phyloP scores from a whole-genome alignment of 2,113 vertebrate species.

The Psephotus haematonotus region DNA sequence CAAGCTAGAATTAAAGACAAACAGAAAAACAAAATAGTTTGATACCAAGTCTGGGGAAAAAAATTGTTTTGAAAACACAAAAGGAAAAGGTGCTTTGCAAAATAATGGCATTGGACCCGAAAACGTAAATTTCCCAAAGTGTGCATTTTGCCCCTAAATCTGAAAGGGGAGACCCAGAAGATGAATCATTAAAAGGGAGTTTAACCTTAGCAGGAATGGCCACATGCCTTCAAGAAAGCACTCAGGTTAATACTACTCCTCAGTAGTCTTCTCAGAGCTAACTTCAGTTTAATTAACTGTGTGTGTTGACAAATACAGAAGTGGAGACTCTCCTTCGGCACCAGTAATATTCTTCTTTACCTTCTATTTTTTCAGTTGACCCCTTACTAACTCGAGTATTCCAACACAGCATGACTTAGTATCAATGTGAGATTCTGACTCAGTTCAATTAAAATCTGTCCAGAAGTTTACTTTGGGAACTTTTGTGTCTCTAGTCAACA shows the following conservation, averaged over 20 bases:
- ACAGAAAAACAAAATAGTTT: background rate
- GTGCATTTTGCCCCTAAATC: background rate
- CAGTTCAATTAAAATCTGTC: background rate
- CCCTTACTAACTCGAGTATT: background rate
- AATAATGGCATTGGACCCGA: background rate
- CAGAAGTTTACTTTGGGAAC: background rate
- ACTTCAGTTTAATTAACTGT: background rate
- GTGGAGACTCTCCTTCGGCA: background rate
- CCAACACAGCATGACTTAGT: background rate
- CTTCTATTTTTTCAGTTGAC: background rate
- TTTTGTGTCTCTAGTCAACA: rapidly evolving
- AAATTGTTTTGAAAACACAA: background rate
- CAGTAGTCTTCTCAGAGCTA: background rate
- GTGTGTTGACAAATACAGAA: background rate
- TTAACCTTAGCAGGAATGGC: background rate
- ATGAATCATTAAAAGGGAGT: background rate
- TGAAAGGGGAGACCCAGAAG: background rate
- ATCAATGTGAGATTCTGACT: background rate
- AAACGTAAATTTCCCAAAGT: background rate
- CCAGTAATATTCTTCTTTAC: background rate
- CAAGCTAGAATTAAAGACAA: background rate
- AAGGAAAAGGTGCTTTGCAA: slow-evolving; percentile 52
- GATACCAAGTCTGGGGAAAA: background rate
- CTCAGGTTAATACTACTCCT: background rate
- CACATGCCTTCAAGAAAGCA: background rate